Percentiles rank a stretch among this genome's conserved stretches.
Evolutionary conservation across 2,113 vertebrate genomes (phyloP).

Genomic region (Hirundichthys speculiger): DNA sequence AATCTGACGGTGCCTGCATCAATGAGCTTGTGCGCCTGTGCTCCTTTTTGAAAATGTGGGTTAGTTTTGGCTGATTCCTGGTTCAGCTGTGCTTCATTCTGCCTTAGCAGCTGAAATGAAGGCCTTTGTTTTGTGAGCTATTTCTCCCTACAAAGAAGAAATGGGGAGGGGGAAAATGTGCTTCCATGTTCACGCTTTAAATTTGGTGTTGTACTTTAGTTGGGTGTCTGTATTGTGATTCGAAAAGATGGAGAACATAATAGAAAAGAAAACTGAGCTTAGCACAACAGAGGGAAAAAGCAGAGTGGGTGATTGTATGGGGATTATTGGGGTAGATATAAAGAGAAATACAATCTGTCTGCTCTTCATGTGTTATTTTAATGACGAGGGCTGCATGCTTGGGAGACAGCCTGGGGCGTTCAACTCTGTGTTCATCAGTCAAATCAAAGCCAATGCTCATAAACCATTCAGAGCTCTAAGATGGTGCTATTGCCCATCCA

Average conservation of each 20-base stretch:
- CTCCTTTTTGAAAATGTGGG: slow-evolving; percentile 56
- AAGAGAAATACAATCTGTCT: slow-evolving; percentile 43
- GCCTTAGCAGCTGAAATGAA: slow-evolving; percentile 39
- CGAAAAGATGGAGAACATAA: slow-evolving; percentile 8
- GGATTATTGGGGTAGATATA: slow-evolving; percentile 35
- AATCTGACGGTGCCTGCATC: slow-evolving; percentile 65
- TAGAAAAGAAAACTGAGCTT: slow-evolving; percentile 6
- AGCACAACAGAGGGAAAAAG: slow-evolving; percentile 2
- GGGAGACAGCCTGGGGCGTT: slow-evolving; percentile 40
- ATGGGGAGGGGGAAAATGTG: slow-evolving; percentile 13
- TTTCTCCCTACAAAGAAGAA: slow-evolving; percentile 27
- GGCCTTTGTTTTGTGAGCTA: slow-evolving; percentile 48
- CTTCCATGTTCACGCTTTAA: slow-evolving; percentile 29
- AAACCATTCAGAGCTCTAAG: slow-evolving; percentile 25
- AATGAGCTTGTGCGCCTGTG: slow-evolving; percentile 51
- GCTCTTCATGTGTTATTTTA: slow-evolving; percentile 50
- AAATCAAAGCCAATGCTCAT: slow-evolving; percentile 48
- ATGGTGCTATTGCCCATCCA: slow-evolving; percentile 15
- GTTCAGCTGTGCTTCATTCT: slow-evolving; percentile 32
- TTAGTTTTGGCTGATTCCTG: slow-evolving; percentile 44
- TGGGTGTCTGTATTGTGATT: background rate
- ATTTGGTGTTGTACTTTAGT: slow-evolving; percentile 30
- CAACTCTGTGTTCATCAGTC: slow-evolving; percentile 42
- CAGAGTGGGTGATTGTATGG: slow-evolving; percentile 9
- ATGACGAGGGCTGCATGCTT: slow-evolving; percentile 41